Percentiles rank a stretch among this genome's conserved stretches.
phyloP scores from a whole-genome alignment of 2,113 vertebrate genomes.

The Myodes glareolus region DNA sequence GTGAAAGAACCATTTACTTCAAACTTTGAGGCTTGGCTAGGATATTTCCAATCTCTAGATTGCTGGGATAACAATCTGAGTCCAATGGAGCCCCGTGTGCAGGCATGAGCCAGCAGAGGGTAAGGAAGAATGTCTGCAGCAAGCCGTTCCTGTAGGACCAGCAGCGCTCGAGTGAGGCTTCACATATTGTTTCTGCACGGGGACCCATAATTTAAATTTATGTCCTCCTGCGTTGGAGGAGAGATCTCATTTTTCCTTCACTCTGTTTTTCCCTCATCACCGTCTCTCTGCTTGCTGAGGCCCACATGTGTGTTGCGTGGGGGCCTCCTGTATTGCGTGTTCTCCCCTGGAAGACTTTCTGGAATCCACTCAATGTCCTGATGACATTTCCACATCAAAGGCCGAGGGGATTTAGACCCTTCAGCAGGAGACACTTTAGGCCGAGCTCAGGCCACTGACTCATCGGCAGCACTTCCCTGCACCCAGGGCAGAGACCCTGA shows the following conservation, averaged over 20 bases:
- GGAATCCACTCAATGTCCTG: slow-evolving; percentile 39
- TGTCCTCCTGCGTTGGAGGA: neutral
- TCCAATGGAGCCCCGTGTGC: neutral
- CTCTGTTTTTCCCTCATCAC: neutral
- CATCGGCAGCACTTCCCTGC: slow-evolving; percentile 37
- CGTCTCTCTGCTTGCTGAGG: neutral
- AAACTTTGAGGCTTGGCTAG: neutral
- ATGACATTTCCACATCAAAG: slow-evolving; percentile 76
- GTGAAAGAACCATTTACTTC: neutral
- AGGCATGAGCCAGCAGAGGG: rapidly evolving
- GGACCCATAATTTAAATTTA: slow-evolving; percentile 19
- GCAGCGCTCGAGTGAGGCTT: neutral
- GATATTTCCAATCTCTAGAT: neutral
- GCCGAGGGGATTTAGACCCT: neutral
- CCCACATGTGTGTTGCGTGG: neutral
- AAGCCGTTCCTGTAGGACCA: neutral
- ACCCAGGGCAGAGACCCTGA: neutral
- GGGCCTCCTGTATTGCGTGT: neutral
- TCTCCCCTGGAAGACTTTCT: slow-evolving; percentile 46
- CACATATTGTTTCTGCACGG: neutral
- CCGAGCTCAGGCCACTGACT: slow-evolving; percentile 13
- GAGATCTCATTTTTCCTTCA: neutral
- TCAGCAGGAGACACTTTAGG: neutral
- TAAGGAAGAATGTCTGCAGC: neutral
- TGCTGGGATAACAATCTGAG: neutral